These are phyloP conservation scores for Platerodrilus igneus DNA, from an alignment of 2,888 invertebrate species.

Conservation along the genomic window DNA sequence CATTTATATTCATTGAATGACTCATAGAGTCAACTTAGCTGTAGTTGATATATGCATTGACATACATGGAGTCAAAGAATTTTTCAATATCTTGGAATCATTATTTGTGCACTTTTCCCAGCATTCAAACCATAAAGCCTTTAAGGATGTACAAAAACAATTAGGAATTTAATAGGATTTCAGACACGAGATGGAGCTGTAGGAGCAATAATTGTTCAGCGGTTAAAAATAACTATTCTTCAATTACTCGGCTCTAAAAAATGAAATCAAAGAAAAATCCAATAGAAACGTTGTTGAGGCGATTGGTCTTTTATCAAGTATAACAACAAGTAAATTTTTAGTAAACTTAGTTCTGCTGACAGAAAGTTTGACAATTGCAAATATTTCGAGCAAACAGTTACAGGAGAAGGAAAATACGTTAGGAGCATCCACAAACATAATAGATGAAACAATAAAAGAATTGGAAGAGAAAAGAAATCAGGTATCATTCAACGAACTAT, in stretches of 20 bases:
- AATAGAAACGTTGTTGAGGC: neutral
- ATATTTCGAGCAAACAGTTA: slow-evolving; percentile 2
- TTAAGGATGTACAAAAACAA: slow-evolving; percentile 2
- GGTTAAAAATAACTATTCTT: slow-evolving; percentile 2
- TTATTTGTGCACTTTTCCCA: slow-evolving; percentile 6
- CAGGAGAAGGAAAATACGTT: slow-evolving; percentile 3
- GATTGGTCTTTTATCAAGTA: slow-evolving; percentile 4
- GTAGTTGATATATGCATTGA: slow-evolving; percentile 4
- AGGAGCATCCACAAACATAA: slow-evolving; percentile 7
- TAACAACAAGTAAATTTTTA: slow-evolving; percentile 1
- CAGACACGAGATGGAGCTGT: slow-evolving; percentile 4
- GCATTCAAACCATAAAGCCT: slow-evolving; percentile 2
- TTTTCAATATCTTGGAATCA: slow-evolving; percentile 9
- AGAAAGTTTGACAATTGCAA: neutral
- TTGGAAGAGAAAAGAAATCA: slow-evolving; percentile 2
- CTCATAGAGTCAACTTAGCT: slow-evolving; percentile 1
- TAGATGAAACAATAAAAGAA: slow-evolving; percentile 5
- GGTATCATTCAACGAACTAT: slow-evolving; percentile 5
- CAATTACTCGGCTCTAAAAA: slow-evolving; percentile 1
- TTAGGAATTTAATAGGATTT: slow-evolving; percentile 1
- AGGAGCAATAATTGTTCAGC: slow-evolving; percentile 4
- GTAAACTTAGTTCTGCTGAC: neutral
- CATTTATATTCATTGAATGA: slow-evolving; percentile 1
- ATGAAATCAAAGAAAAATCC: neutral
- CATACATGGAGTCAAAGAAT: slow-evolving; percentile 4